Evolutionary conservation across 2,113 vertebrate genomes (phyloP), one percentile per base, ranked within the genome.

Genomic region (Neopipo cinnamomea): DNA sequence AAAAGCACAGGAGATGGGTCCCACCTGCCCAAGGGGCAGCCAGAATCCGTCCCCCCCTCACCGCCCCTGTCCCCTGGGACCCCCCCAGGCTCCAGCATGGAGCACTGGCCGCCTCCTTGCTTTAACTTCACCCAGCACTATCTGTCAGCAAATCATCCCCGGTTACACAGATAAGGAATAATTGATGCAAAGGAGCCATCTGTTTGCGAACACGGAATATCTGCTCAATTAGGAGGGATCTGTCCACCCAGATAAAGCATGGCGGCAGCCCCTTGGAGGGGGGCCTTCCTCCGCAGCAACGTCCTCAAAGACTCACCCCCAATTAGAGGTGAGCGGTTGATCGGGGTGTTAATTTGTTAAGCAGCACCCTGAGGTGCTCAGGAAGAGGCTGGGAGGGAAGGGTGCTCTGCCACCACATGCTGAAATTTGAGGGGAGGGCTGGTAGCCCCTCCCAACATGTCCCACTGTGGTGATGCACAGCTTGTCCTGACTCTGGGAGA

Each of bases 181-280:
- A 99, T 98, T 98, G 98, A 98, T 98, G 98, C 98, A 98, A 98
- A 98, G 98, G 90, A 97, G 93, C 97, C 98, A 98, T 98, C 98
- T 98, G 97, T 97, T 97, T 98, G 96, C 31, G 96, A 97, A 97
- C 96, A 94, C 41, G 11, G 93, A 96, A 33, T 95, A 97, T 98
- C 97, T 97, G 96, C 97, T 97, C 95, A 98, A 97, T 98, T 98
- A 98, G 94, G 96, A 96, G 95, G 94, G 97, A 97, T 97, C 97
- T 97, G 94, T 96, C 97, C 97, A 93, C 95, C 98, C 96, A 95
- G 85, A 96, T 97, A 97, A 97, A 97, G 96, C 97, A 93, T 91
- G 81, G 93, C 81, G 8, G 95, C 90, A 96, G 97, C 96, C 97
- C 96, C 95, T 91, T 42, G 4, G 87, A 88, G 85, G 24, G 42